Base-by-base conservation (phyloP, 37 sponge, comb jelly and placozoan genomes). In the Hormiphora californensis region DNA sequence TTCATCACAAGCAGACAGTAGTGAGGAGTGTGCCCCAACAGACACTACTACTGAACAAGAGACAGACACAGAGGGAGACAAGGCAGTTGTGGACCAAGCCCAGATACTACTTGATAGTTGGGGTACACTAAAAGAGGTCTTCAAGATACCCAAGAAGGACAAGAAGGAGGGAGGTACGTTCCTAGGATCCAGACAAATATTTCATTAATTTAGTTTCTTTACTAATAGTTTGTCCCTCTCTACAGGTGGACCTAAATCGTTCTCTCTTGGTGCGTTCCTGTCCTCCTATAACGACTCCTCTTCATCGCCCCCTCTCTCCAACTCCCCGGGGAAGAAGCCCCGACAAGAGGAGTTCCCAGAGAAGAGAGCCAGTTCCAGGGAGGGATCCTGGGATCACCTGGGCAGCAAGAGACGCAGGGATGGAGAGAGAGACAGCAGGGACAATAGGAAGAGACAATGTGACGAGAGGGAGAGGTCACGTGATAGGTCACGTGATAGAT, bases 111-210 rank as follows among this genome's bases (percentile, higher is more conserved):
- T 94, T 12, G 87, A 86, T 0, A 86, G 89, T 39, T 94, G 95
- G 95, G 63, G 63, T 4, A 30, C 49, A 0, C 43, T 94, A 30
- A 92, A 92, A 88, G 95, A 94, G 38, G 91, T 94, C 3, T 94
- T 89, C 65, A 46, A 91, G 33, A 94, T 94, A 39, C 95, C 95
- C 19, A 94, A 94, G 87, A 90, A 89, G 54, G 68, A 67, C 7
- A 67, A 67, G 36, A 57, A 57, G 61, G 61, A 57, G 17, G n/a
- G n/a, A n/a, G n/a, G n/a, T n/a, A n/a, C n/a, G n/a, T n/a, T n/a
- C n/a, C n/a, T n/a, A n/a, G n/a, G n/a, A n/a, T n/a, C n/a, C n/a
- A n/a, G n/a, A n/a, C n/a, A n/a, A n/a, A n/a, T n/a, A n/a, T n/a
- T n/a, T n/a, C n/a, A n/a, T n/a, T n/a, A n/a, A n/a, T n/a, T n/a